Percentiles rank a stretch among this genome's conserved stretches.
Conservation (phyloP, 1,140 invertebrate genomes). For the Euwallacea fornicatus region DNA sequence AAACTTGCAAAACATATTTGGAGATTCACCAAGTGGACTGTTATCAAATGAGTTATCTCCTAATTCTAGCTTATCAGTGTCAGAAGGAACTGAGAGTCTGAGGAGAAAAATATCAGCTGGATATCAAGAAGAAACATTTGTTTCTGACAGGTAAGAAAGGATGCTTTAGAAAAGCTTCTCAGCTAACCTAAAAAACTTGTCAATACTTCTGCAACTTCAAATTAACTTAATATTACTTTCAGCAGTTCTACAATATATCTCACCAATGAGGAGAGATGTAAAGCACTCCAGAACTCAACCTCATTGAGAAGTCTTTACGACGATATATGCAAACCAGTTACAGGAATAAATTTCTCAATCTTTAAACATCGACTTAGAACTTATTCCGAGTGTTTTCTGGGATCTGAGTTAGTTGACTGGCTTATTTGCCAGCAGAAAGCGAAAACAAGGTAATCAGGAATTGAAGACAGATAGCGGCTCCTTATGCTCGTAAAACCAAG, state of each 20-base stretch:
- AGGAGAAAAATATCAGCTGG: slow-evolving; percentile 68
- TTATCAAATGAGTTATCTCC: slow-evolving; percentile 32
- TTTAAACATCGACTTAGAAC: slow-evolving; percentile 68
- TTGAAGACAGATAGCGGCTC: too few relatives aligned
- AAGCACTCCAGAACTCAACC: slow-evolving; percentile 70
- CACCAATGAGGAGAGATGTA: slow-evolving; percentile 64
- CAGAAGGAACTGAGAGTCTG: slow-evolving; percentile 41
- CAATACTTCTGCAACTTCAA: background rate
- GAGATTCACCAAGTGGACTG: slow-evolving; percentile 50
- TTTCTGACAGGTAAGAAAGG: slow-evolving; percentile 46
- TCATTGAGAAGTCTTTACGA: slow-evolving; percentile 74
- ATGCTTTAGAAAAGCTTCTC: background rate
- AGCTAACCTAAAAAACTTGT: background rate
- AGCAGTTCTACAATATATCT: slow-evolving; percentile 56
- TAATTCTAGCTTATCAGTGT: slow-evolving; percentile 26
- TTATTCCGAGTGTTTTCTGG: slow-evolving; percentile 69
- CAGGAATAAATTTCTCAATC: slow-evolving; percentile 60
- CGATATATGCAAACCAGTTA: slow-evolving; percentile 65
- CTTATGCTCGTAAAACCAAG: too few relatives aligned
- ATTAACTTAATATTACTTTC: too few relatives aligned
- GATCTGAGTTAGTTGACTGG: slow-evolving; percentile 77
- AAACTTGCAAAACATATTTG: slow-evolving; percentile 72
- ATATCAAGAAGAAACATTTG: slow-evolving; percentile 79
- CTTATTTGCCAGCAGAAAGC: slow-evolving; percentile 72
- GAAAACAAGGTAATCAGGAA: slow-evolving; percentile 52